Percentiles rank a stretch among this genome's conserved stretches.
phyloP scores from a whole-genome alignment of 2,888 invertebrate species.

The Macropis europaea region DNA sequence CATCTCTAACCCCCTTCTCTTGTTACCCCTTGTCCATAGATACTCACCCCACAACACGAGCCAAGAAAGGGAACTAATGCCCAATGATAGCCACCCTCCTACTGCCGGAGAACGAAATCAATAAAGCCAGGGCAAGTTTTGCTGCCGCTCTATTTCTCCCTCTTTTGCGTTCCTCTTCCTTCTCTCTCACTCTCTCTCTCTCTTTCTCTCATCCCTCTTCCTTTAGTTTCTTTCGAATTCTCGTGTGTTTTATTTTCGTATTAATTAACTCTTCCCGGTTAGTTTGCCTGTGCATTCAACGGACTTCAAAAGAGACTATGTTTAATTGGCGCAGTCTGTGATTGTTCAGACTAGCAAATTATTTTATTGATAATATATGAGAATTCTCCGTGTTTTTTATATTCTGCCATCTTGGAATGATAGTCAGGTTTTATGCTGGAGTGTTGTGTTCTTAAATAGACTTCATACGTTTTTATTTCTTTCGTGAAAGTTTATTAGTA shows the following conservation, averaged over 20 bases:
- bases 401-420: too few species aligned
- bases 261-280: background rate
- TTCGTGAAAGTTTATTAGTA: too few species aligned
- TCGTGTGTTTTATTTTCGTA: too few species aligned
- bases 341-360: too few species aligned
- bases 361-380: too few species aligned
- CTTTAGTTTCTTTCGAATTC: background rate
- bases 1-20: background rate
- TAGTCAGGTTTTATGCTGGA: too few species aligned
- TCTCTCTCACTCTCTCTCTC: background rate
- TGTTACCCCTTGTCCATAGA: background rate
- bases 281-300: too few species aligned
- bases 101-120: slow-evolving; percentile 55
- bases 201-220: background rate
- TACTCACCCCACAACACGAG: background rate
- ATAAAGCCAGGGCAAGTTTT: slow-evolving; percentile 57
- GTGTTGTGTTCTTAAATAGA: too few species aligned
- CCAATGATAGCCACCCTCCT: slow-evolving; percentile 55
- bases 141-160: slow-evolving; percentile 19
- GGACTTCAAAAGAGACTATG: too few species aligned
- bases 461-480: too few species aligned
- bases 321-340: too few species aligned
- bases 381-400: too few species aligned
- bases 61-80: slow-evolving; percentile 51
- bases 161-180: background rate